Evolutionary conservation across 92 coral and sea anemone species (phyloP), one percentile per base, ranked within the genome.

Genomic region (Parazoanthus swiftii): DNA sequence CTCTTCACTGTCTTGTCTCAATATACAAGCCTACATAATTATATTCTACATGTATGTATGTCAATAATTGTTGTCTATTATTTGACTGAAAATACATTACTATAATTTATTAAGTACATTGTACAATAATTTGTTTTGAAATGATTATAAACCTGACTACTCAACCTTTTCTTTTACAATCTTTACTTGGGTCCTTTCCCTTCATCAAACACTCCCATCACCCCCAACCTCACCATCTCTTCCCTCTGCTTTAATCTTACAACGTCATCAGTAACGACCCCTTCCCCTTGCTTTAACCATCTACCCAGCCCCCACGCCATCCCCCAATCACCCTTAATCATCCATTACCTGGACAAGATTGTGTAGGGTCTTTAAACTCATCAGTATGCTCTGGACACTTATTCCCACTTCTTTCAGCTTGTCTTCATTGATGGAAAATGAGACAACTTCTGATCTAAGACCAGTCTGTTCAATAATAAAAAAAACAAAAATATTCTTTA

Each of bases 341-440:
- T 10, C 13, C 13, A 18, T 71, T 84, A 84, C 87, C 87, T 84
- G 87, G 18, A 29, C 5, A 71, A 33, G 73, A 33, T 11, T 2
- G 26, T 0, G 5, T 0, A 70, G 33, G 7, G 35, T 26, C 68
- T 73, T 72, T 6, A 72, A 2, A 71, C 46, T 71, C 68, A 33
- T 29, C 67, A 51, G 33, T 44, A 84, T 20, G 8, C 13, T 84
- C 74, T 70, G 79, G 66, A 8, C 68, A 84, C 44, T 75, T 10
- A 71, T 43, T 44, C 35, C 37, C 63, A 20, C 63, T 44, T 84
- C 87, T 84, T 46, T 84, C 18, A 84, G 48, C 56, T 84, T 84
- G 29, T 84, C 77, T 70, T 48, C 79, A 48, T 84, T 73, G 44
- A 46, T 16, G 74, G 79, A 70, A 54, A 70, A 70, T 5, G 39